Evolutionary conservation across 2,113 vertebrate genomes (phyloP).

Genomic region (Hippocampus barbouri): DNA sequence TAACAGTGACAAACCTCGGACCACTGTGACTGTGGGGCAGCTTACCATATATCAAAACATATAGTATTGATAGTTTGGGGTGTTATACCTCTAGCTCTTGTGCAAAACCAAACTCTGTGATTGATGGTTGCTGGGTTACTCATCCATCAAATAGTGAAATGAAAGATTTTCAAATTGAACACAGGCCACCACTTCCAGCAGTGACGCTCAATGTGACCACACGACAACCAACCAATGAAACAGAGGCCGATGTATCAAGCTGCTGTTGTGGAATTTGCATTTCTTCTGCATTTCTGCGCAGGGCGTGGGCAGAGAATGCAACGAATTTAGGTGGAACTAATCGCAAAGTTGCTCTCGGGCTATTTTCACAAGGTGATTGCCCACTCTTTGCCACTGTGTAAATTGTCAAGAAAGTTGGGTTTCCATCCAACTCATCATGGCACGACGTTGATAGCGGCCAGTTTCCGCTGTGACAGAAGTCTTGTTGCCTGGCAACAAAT

Average conservation of each 20-base stretch:
- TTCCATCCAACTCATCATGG: conserved; percentile 40
- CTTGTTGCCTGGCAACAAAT: conserved; percentile 69
- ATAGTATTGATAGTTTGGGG: neutral
- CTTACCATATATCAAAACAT: conserved; percentile 3
- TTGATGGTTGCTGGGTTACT: conserved; percentile 14
- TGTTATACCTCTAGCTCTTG: neutral
- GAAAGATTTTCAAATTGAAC: conserved; percentile 14
- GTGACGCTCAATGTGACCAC: conserved; percentile 14
- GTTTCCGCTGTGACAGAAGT: conserved; percentile 51
- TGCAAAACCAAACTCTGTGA: conserved; percentile 9
- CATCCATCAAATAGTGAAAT: conserved; percentile 16
- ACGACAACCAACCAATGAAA: conserved; percentile 8
- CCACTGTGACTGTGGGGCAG: neutral
- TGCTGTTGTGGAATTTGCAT: conserved; percentile 4
- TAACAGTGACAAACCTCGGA: neutral
- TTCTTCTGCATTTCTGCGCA: conserved; percentile 5
- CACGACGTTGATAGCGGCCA: conserved; percentile 38
- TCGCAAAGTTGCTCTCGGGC: conserved; percentile 18
- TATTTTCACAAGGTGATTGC: conserved; percentile 46
- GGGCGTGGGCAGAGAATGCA: neutral
- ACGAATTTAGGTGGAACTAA: conserved; percentile 11
- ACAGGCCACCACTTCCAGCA: conserved; percentile 14
- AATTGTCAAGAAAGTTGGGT: conserved; percentile 55
- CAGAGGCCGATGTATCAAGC: conserved; percentile 6
- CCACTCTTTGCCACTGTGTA: conserved; percentile 39